Evolutionary conservation across 1,140 invertebrate species (phyloP).

Genomic region (Camponotus floridanus): DNA sequence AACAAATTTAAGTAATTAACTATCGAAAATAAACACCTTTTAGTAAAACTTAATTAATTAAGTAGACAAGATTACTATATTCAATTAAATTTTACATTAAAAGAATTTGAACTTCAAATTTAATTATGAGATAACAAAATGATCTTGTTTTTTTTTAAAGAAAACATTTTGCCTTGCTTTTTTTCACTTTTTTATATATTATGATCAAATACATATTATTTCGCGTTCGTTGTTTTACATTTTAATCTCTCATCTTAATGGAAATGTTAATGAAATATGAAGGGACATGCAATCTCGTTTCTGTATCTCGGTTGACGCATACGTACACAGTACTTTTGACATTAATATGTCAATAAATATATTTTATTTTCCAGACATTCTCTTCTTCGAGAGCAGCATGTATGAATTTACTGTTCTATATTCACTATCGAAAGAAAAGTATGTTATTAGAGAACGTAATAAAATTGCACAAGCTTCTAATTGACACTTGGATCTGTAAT

Average conservation of each 20-base stretch:
- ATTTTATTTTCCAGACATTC: constrained; percentile 26
- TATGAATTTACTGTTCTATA: constrained; percentile 22
- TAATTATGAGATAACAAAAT: neutral
- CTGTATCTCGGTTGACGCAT: constrained; percentile 12
- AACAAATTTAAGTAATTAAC: neutral
- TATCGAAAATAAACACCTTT: neutral
- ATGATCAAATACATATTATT: neutral
- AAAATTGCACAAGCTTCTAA: constrained; percentile 24
- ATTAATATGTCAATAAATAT: constrained; percentile 30
- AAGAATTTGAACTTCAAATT: neutral
- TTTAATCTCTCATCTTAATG: neutral
- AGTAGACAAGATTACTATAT: neutral
- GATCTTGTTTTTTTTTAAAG: neutral
- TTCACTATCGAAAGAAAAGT: constrained; percentile 30
- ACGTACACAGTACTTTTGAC: constrained; percentile 21
- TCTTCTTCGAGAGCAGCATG: neutral
- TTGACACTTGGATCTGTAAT: constrained; percentile 26
- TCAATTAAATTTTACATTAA: neutral
- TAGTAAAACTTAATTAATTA: neutral
- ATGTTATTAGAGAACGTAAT: constrained; percentile 4
- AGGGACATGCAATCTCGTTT: constrained; percentile 24
- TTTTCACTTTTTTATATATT: no score
- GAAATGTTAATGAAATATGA: neutral
- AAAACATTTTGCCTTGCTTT: neutral
- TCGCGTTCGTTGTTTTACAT: neutral